Evolutionary conservation across 1,140 invertebrate genomes (phyloP).

Genomic region (Bombus terrestris): DNA sequence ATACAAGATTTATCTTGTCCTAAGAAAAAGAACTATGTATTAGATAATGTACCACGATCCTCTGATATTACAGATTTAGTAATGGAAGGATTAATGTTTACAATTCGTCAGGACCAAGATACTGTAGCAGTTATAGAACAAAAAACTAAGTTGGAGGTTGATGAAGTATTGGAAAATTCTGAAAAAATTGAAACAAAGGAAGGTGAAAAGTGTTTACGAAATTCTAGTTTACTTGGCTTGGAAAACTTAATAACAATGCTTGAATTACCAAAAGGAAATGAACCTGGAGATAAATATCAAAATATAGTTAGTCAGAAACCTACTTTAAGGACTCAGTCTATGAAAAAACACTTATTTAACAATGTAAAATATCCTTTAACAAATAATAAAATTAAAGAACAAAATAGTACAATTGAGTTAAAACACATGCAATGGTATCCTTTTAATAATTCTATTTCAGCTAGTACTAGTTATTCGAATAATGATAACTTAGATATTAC

Average conservation of each 20-base stretch:
- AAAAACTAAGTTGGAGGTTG: slow-evolving; percentile 78
- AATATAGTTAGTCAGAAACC: background rate
- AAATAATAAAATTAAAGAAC: background rate
- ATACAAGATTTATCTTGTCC: background rate
- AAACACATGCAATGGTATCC: background rate
- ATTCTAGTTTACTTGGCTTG: slow-evolving; percentile 77
- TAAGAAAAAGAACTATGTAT: slow-evolving; percentile 13
- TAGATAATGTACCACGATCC: slow-evolving; percentile 66
- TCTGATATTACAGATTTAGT: slow-evolving; percentile 80
- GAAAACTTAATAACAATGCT: slow-evolving; percentile 80
- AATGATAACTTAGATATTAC: background rate
- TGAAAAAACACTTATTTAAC: slow-evolving; percentile 24
- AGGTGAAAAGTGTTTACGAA: slow-evolving; percentile 77
- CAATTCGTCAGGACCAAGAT: slow-evolving; percentile 77
- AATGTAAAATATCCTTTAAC: background rate
- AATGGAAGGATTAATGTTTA: slow-evolving; percentile 81
- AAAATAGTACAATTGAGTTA: background rate
- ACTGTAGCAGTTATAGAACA: slow-evolving; percentile 78
- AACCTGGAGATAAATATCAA: slow-evolving; percentile 10
- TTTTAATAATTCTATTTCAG: background rate
- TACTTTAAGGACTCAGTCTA: background rate
- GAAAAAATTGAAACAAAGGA: slow-evolving; percentile 79
- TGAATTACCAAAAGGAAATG: slow-evolving; percentile 60
- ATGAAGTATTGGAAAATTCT: slow-evolving; percentile 80
- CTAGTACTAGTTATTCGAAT: background rate